phyloP scores from a whole-genome alignment of 2,113 vertebrate species.

The Eudyptes chrysolophus region DNA sequence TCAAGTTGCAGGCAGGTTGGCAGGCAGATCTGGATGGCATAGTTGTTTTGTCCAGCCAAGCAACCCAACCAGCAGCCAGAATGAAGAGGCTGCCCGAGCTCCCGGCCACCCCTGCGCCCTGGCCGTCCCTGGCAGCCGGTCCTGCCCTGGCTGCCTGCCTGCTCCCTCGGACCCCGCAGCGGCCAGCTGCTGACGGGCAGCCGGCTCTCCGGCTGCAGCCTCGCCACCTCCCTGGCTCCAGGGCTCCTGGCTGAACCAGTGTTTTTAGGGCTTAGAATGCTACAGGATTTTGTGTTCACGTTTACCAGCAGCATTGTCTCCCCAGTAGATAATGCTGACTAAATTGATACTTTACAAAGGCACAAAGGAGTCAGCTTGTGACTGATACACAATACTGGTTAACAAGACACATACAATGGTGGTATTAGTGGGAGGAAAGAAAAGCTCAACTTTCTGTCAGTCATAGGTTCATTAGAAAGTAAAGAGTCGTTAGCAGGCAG shows the following conservation, averaged over 20 bases:
- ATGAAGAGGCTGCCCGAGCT: rapidly evolving
- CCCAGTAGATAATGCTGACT: conserved; percentile 55
- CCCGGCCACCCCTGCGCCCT: rapidly evolving
- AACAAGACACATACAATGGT: conserved; percentile 50
- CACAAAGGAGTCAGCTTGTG: conserved; percentile 68
- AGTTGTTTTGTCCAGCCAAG: neutral
- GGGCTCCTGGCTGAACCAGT: neutral
- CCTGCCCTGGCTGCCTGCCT: neutral
- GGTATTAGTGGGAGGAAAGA: conserved; percentile 66
- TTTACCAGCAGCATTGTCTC: conserved; percentile 33
- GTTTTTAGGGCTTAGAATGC: neutral
- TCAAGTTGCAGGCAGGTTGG: neutral
- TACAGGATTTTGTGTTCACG: neutral
- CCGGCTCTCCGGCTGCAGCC: neutral
- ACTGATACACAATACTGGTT: conserved; percentile 61
- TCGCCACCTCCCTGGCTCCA: neutral
- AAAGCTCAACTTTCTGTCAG: conserved; percentile 61
- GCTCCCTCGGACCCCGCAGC: rapidly evolving
- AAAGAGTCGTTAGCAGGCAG: conserved; percentile 25
- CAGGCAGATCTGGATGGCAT: neutral
- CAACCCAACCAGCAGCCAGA: neutral
- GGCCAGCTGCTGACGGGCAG: neutral
- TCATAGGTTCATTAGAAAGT: conserved; percentile 55
- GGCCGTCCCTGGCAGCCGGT: rapidly evolving
- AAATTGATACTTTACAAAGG: conserved; percentile 58